Conservation (phyloP, 2,888 invertebrate species). For the Sycophila texana region DNA sequence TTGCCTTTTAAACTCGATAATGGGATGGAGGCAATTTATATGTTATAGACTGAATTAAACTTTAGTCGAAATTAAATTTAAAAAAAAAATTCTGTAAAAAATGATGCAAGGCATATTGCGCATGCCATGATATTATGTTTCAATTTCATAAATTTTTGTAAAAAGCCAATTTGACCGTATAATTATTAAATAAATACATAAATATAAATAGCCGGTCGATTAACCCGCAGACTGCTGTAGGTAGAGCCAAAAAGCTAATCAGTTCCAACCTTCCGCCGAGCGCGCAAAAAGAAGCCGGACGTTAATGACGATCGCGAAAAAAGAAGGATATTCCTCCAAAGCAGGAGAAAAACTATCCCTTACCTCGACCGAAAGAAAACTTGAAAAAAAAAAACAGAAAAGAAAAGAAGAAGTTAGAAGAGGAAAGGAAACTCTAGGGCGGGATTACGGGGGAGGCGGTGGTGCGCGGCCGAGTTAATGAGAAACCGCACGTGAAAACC, state of each 20-base stretch:
- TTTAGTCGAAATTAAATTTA: too few relatives aligned
- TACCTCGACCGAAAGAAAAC: not conserved
- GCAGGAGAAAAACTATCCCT: slow-evolving; percentile 33
- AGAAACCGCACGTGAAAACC: slow-evolving; percentile 72
- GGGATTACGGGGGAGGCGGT: slow-evolving; percentile 13
- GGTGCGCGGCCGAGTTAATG: slow-evolving; percentile 64
- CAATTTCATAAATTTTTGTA: not conserved
- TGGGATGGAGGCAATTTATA: too few relatives aligned
- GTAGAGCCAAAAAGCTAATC: not conserved
- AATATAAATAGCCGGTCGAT: too few relatives aligned
- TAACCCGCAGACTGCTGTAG: not conserved
- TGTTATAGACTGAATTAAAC: too few relatives aligned
- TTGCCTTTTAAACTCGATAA: not conserved
- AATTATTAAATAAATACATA: too few relatives aligned
- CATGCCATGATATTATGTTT: not conserved
- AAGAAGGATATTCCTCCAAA: not conserved
- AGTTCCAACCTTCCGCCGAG: too few relatives aligned
- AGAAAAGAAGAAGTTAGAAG: not conserved
- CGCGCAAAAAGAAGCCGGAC: not conserved
- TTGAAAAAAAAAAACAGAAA: not conserved
- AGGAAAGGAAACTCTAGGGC: not conserved
- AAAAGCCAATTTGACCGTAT: too few relatives aligned
- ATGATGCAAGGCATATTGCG: too few relatives aligned
- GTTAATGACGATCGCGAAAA: not conserved
- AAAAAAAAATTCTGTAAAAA: too few relatives aligned